phyloP scores from a whole-genome alignment of 2,113 vertebrate species.

The Dendropsophus ebraccatus region DNA sequence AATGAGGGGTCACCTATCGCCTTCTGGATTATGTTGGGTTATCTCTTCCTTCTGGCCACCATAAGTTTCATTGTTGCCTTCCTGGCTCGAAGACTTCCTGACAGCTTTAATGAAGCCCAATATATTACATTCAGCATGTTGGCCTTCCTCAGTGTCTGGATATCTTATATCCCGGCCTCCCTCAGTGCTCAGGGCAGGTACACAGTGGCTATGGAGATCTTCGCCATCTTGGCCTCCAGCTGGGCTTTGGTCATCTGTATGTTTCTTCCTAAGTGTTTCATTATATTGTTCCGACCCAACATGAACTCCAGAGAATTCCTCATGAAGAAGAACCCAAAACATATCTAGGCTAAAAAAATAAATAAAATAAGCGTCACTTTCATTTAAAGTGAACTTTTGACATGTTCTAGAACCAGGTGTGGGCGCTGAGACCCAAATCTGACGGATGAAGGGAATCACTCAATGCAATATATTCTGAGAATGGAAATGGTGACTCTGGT shows the following conservation, averaged over 20 bases:
- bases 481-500: no score
- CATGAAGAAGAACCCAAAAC: neutral
- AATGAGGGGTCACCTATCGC: constrained; percentile 59
- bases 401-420: no score
- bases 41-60: constrained; percentile 64
- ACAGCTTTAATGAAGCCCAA: constrained; percentile 61
- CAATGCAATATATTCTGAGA: no score
- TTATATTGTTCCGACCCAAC: constrained; percentile 54
- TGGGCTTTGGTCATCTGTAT: constrained; percentile 86
- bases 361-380: no score
- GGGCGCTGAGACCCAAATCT: no score
- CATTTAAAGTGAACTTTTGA: no score
- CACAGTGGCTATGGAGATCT: constrained; percentile 57
- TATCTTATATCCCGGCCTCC: constrained; percentile 78
- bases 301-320: constrained; percentile 46
- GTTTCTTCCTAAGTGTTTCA: constrained; percentile 56
- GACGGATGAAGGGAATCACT: no score
- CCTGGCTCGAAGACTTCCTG: constrained; percentile 56
- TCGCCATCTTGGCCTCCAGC: constrained; percentile 58
- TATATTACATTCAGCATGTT: constrained; percentile 63
- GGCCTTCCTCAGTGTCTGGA: constrained; percentile 60
- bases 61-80: constrained; percentile 64
- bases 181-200: constrained; percentile 46
- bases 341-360: neutral
- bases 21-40: constrained; percentile 66